Percentiles rank a stretch among this genome's conserved stretches.
These are phyloP conservation scores for Ochotona curzoniae DNA, from an alignment of 2,113 vertebrate genomes.

Conservation along the genomic window DNA sequence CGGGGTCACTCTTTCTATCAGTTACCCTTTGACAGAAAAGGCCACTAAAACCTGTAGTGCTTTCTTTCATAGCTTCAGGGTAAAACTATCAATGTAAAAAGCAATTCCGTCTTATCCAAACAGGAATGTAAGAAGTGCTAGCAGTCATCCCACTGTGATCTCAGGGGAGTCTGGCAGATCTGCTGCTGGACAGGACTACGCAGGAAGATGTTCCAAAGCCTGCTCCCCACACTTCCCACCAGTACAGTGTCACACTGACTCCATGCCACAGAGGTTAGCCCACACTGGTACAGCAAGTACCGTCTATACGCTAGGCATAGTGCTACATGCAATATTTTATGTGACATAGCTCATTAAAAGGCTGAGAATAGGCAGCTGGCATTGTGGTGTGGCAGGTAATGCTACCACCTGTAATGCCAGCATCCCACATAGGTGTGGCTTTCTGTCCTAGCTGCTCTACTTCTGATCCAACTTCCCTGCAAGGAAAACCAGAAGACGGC, in stretches of 20 bases:
- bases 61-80: slow-evolving; percentile 15
- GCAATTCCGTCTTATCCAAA: not conserved
- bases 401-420: too few species aligned
- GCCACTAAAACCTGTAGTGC: not conserved
- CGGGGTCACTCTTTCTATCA: not conserved
- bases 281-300: not conserved
- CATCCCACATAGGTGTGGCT: too few species aligned
- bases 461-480: too few species aligned
- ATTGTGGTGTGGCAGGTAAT: too few species aligned
- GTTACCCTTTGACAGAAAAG: not conserved
- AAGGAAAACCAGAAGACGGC: too few species aligned
- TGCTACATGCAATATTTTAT: not conserved
- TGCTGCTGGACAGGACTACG: not conserved
- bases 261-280: not conserved
- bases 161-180: not conserved
- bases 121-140: not conserved
- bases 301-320: not conserved
- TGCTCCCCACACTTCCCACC: not conserved
- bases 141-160: not conserved
- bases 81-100: not conserved
- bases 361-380: too few species aligned
- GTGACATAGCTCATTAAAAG: not conserved
- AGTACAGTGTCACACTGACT: not conserved
- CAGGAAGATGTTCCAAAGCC: not conserved
- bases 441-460: too few species aligned